Conservation (phyloP, 2,113 vertebrate species). For the Calcarius ornatus region DNA sequence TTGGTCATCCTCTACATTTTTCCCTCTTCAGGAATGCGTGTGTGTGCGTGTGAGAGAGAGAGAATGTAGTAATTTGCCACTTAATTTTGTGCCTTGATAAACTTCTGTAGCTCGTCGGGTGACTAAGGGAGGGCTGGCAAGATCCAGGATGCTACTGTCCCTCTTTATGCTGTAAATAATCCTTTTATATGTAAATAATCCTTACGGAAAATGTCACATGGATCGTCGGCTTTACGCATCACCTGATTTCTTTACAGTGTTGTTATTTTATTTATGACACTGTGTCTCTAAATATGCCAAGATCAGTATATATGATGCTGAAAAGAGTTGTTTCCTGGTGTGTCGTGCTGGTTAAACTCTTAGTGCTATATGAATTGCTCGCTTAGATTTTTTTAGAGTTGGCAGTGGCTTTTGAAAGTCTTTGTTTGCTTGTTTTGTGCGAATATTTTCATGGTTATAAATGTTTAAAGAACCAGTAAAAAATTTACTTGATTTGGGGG, state of each 20-base stretch:
- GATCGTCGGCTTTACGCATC: not conserved
- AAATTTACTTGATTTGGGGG: not conserved
- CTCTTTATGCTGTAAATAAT: not conserved
- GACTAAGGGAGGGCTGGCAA: not conserved
- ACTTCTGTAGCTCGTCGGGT: not conserved
- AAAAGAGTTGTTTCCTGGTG: not conserved
- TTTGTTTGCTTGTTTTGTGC: not conserved
- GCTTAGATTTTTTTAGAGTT: not conserved
- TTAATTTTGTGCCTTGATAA: not conserved
- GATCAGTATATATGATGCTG: not conserved
- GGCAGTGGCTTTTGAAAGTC: not conserved
- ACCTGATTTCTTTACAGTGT: not conserved
- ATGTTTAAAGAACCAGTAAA: not conserved
- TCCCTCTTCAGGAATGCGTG: accelerated
- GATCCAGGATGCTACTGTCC: accelerated
- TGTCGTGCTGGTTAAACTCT: not conserved
- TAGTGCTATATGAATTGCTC: accelerated
- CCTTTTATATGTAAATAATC: too few relatives aligned
- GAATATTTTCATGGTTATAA: not conserved
- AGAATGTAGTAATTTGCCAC: accelerated
- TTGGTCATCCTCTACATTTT: not conserved
- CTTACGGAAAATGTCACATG: too few relatives aligned
- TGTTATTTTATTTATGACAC: accelerated
- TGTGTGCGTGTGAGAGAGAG: too few relatives aligned
- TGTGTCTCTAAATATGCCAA: not conserved